Conservation (phyloP, 2,888 invertebrate genomes). For the Hirtodrosophila confusa region DNA sequence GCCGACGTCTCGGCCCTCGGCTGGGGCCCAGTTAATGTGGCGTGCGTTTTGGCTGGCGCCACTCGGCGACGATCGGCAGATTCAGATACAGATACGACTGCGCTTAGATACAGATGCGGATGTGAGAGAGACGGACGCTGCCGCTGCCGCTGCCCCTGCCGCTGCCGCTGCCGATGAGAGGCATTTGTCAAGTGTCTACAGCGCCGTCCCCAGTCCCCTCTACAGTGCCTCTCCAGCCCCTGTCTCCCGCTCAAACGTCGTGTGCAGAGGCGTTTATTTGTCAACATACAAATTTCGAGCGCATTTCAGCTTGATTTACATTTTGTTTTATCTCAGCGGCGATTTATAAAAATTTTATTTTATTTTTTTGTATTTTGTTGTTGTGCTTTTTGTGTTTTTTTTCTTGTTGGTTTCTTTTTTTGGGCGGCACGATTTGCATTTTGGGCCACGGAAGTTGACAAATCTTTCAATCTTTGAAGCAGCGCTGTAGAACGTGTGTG, state of each 20-base stretch:
- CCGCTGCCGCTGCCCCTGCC: constrained; percentile 4
- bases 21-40: constrained; percentile 65
- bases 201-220: background rate
- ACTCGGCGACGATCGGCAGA: constrained; percentile 48
- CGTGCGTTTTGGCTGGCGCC: constrained; percentile 73
- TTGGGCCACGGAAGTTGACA: constrained; percentile 73
- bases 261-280: constrained; percentile 77
- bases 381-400: constrained; percentile 6
- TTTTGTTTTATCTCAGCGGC: constrained; percentile 59
- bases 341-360: constrained; percentile 66
- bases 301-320: constrained; percentile 73
- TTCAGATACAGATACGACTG: constrained; percentile 35
- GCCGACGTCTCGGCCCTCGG: constrained; percentile 35
- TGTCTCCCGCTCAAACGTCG: background rate
- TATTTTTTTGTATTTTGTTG: constrained; percentile 12
- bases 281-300: constrained; percentile 72
- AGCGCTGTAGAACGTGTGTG: constrained; percentile 42
- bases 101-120: constrained; percentile 57
- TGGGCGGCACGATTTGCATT: constrained; percentile 45
- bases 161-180: constrained; percentile 12
- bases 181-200: constrained; percentile 72
- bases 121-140: constrained; percentile 38
- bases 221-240: too few relatives aligned
- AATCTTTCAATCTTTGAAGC: constrained; percentile 49
- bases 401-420: constrained; percentile 3